A percentile compares a stretch with the other conserved stretches of the same genome.
These are phyloP conservation scores for Tetragonula clypearis DNA, from an alignment of 1,140 invertebrate genomes.

Conservation along the genomic window DNA sequence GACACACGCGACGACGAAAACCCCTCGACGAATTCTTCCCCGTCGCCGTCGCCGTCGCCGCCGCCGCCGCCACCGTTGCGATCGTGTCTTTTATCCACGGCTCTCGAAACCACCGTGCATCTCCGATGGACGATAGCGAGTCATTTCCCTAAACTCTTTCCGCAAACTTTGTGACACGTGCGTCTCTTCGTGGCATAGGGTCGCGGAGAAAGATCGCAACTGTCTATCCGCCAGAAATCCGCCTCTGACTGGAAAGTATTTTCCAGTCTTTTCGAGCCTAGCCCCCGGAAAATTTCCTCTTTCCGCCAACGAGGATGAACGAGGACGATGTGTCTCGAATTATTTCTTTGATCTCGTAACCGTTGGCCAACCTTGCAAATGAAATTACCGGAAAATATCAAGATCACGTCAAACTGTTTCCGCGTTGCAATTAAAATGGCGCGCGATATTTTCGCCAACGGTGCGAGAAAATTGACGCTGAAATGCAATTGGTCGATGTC, in stretches of 20 bases:
- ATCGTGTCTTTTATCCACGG: constrained; percentile 5
- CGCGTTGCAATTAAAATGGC: not conserved
- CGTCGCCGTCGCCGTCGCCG: no score
- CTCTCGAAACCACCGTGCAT: not conserved
- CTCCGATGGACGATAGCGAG: not conserved
- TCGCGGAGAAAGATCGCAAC: no score
- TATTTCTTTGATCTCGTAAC: not conserved
- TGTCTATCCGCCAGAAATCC: no score
- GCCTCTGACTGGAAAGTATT: no score
- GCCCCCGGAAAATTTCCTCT: no score
- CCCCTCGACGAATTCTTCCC: constrained; percentile 22
- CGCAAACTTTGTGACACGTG: not conserved
- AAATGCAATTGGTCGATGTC: constrained; percentile 33
- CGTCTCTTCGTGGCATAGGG: no score
- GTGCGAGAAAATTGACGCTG: not conserved
- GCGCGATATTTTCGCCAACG: not conserved
- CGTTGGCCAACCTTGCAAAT: not conserved
- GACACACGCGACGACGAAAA: constrained; percentile 11
- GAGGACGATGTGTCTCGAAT: not conserved
- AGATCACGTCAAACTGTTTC: constrained; percentile 1
- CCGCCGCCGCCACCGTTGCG: no score
- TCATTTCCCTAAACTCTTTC: not conserved
- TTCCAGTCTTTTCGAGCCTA: no score
- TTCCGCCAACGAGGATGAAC: not conserved
- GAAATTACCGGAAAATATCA: not conserved